Evolutionary conservation across 2,888 invertebrate species (phyloP).

Genomic region (Lumbricus terrestris): DNA sequence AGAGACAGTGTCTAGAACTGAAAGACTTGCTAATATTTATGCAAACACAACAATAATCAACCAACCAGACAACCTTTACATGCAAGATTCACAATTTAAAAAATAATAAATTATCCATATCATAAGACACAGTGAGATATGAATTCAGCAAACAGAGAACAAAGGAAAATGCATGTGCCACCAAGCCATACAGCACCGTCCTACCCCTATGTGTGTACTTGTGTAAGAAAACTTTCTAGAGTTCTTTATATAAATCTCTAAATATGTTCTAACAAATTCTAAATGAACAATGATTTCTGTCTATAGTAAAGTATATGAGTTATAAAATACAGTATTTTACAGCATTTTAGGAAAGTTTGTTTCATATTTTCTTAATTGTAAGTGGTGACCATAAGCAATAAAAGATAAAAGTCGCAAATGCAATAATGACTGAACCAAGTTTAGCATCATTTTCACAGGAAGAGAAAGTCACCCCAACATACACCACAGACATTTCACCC

Average conservation of each 20-base stretch:
- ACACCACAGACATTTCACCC: not conserved
- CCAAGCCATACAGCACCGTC: too few relatives aligned
- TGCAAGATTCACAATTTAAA: not conserved
- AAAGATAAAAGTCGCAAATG: not conserved
- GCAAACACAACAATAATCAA: not conserved
- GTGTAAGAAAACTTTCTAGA: too few relatives aligned
- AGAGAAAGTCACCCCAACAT: not conserved
- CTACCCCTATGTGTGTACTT: too few relatives aligned
- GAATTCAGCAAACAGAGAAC: not conserved
- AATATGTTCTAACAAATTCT: too few relatives aligned
- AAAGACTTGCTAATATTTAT: too few relatives aligned
- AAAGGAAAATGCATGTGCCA: not conserved
- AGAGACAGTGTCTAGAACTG: not conserved
- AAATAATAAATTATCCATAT: not conserved
- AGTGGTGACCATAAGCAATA: not conserved
- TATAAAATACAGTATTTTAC: not conserved
- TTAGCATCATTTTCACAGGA: not conserved
- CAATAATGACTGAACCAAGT: not conserved
- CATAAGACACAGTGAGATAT: not conserved
- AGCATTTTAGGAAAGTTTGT: not conserved
- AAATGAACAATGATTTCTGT: too few relatives aligned
- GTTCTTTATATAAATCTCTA: too few relatives aligned
- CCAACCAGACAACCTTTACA: not conserved
- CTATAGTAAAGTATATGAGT: not conserved
- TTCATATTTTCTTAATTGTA: not conserved